Conservation (phyloP, 2,888 invertebrate species). For the Nyleta sp. region DNA sequence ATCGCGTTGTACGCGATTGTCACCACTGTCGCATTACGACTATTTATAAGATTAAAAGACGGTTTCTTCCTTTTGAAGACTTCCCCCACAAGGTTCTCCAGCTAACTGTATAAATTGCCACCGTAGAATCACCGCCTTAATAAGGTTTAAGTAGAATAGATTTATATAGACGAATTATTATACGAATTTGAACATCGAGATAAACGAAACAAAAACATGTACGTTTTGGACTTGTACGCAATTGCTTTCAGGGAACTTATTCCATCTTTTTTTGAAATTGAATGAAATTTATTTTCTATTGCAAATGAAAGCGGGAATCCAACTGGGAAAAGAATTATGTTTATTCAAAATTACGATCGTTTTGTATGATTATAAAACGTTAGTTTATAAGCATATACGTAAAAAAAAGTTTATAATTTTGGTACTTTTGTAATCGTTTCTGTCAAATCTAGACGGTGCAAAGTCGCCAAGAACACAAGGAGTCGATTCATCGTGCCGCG, state of each 20-base stretch:
- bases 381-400: conserved; percentile 75
- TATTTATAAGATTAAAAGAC: conserved; percentile 42
- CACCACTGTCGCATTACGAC: conserved; percentile 33
- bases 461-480: conserved; percentile 45
- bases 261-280: too few species aligned
- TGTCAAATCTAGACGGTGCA: conserved; percentile 38
- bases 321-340: too few species aligned
- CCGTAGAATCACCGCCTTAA: conserved; percentile 79
- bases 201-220: conserved; percentile 10
- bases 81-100: conserved; percentile 77
- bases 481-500: conserved; percentile 68
- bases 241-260: background rate
- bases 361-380: conserved; percentile 66
- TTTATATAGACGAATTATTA: conserved; percentile 78
- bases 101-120: conserved; percentile 80
- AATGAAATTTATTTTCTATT: too few species aligned
- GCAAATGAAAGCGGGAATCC: too few species aligned
- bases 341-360: too few species aligned
- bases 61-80: conserved; percentile 76
- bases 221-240: conserved; percentile 21
- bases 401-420: conserved; percentile 72
- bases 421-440: conserved; percentile 52
- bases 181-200: conserved; percentile 31
- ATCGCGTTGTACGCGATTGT: conserved; percentile 52
- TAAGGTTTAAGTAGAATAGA: conserved; percentile 77